These are phyloP conservation scores for Nymphicus hollandicus DNA, from an alignment of 2,113 vertebrate genomes.

Conservation along the genomic window DNA sequence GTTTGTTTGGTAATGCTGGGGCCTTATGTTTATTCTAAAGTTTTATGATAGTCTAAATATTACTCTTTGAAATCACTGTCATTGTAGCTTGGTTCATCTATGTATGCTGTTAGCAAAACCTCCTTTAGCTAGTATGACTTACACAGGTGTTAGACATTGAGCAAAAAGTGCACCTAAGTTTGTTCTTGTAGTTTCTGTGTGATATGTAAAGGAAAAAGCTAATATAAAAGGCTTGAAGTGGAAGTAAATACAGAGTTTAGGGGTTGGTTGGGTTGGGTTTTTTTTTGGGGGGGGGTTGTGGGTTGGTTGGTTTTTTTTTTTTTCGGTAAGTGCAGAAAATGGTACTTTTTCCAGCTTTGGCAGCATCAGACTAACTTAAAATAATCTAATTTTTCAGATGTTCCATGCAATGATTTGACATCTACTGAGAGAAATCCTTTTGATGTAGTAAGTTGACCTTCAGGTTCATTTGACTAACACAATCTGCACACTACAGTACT, in stretches of 20 bases:
- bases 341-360: neutral
- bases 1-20: neutral
- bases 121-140: neutral
- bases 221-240: neutral
- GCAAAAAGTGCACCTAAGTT: neutral
- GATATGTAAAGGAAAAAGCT: neutral
- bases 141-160: fast-evolving
- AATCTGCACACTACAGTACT: neutral
- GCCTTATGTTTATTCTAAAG: neutral
- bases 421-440: neutral
- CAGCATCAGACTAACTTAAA: neutral
- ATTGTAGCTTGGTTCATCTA: neutral
- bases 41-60: neutral
- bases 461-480: neutral
- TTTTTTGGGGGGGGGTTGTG: neutral
- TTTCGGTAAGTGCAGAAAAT: neutral
- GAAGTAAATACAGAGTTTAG: neutral
- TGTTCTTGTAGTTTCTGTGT: neutral
- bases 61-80: neutral
- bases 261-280: fast-evolving
- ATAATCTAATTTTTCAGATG: conserved; percentile 21
- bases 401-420: neutral
- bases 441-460: conserved; percentile 24
- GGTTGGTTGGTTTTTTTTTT: too few species aligned
- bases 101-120: neutral